phyloP scores from a whole-genome alignment of 2,113 vertebrate species.

The Xenotilapia leptura region DNA sequence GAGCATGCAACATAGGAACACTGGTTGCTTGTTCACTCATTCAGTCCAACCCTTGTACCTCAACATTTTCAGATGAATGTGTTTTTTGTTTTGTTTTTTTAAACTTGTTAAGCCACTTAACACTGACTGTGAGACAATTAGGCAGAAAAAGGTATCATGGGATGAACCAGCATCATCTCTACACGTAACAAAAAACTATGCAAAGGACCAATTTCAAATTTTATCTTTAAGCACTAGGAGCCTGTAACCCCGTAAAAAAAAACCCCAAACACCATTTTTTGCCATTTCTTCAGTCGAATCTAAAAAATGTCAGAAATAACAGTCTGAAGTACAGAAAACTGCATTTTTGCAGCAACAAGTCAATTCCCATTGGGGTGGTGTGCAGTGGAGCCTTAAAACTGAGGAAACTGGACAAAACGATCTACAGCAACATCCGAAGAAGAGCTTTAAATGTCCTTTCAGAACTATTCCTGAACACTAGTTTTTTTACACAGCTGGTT shows the following conservation, averaged over 20 bases:
- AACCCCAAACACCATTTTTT: fast-evolving
- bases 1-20: neutral
- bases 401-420: neutral
- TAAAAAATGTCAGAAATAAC: neutral
- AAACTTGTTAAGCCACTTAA: neutral
- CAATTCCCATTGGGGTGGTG: neutral
- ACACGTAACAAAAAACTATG: neutral
- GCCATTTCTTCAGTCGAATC: neutral
- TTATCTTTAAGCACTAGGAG: neutral
- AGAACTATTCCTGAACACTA: neutral
- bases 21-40: neutral
- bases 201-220: neutral
- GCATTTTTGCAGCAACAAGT: neutral
- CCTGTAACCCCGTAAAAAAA: neutral
- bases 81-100: fast-evolving
- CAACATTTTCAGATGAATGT: neutral
- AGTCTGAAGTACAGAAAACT: neutral
- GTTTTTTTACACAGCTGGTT: neutral
- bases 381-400: neutral
- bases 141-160: neutral
- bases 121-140: neutral
- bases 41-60: neutral
- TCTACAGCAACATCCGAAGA: neutral
- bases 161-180: neutral
- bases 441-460: neutral